Base-by-base conservation (phyloP, 1,140 invertebrate genomes). In the Phymastichus coffea region DNA sequence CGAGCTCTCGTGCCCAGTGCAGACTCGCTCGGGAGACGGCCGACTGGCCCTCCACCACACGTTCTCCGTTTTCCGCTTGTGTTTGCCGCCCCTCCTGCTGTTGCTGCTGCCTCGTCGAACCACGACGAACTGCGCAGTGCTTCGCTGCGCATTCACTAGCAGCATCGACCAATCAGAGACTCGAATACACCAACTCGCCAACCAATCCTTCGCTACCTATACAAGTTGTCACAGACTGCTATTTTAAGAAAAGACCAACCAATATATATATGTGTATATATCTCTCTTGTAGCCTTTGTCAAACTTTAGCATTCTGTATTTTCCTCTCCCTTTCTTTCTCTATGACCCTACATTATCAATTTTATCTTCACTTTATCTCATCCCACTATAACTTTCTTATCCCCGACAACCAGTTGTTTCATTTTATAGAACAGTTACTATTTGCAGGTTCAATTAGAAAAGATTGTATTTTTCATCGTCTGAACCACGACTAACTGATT, bases 1-100 rank as follows among this genome's bases (percentile, higher is more conserved):
- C 15, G 19, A 59, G 40, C 38, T 46, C 6, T 33, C 41, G 25
- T 37, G 54, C 33, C 48, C 57, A 46, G 40, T 59, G 22, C 28
- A 59, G 30, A 33, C 35, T 53, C 47, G 57, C 57, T 52, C 57
- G 57, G n/a, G n/a, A 52, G 48, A 58, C 57, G 49, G 49, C 57
- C 57, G 41, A 59, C 57, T 59, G 49, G 48, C 57, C 25, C 57
- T 51, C 38, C n/a, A n/a, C n/a, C 14, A 33, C 22, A n/a, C 20
- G 47, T 47, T 58, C 51, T 58, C 56, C 56, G 38, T 38, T 51
- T 49, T 41, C n/a, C 54, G 54, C 35, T 48, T 26, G 35, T 47
- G 14, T 7, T 14, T 8, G 23, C 9, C 14, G 14, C 14, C 26
- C 14, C 37, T 33, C 46, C n/a, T n/a, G n/a, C n/a, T n/a, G n/a